Percentiles rank a stretch among this genome's conserved stretches.
Conservation (phyloP, 2,113 vertebrate species). For the Ancistrus triradiatus region DNA sequence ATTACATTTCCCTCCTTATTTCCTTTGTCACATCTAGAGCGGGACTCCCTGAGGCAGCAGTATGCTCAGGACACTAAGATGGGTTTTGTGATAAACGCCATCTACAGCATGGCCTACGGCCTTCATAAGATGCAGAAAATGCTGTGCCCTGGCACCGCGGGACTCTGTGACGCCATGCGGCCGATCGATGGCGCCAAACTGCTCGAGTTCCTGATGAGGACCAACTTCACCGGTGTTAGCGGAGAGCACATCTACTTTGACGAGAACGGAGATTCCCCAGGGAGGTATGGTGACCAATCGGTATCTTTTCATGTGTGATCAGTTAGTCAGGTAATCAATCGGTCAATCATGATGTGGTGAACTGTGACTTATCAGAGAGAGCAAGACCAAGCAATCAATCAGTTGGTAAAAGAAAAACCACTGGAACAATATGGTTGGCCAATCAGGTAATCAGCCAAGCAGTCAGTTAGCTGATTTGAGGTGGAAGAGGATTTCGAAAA, state of each 20-base stretch:
- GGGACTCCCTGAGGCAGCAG: conserved; percentile 83
- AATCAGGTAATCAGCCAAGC: too few species aligned
- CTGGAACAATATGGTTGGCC: too few species aligned
- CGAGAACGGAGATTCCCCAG: conserved; percentile 93
- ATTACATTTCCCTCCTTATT: too few species aligned
- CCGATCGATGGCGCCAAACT: conserved; percentile 92
- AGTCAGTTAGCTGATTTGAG: too few species aligned
- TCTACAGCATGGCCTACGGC: conserved; percentile 96
- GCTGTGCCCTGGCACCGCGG: conserved; percentile 80
- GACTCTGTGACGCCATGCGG: conserved; percentile 91
- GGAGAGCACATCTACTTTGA: conserved; percentile 94
- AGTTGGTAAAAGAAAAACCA: too few species aligned
- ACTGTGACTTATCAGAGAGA: too few species aligned
- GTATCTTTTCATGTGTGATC: too few species aligned
- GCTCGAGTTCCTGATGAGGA: conserved; percentile 93
- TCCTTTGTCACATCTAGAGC: too few species aligned
- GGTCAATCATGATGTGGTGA: too few species aligned
- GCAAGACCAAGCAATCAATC: too few species aligned
- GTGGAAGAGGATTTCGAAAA: too few species aligned
- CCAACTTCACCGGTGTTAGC: conserved; percentile 92
- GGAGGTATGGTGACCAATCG: conserved; percentile 90
- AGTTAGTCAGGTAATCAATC: neutral
- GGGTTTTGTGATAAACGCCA: conserved; percentile 98
- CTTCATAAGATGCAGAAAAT: conserved; percentile 91
- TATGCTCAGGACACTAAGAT: conserved; percentile 98